These are phyloP conservation scores for Lepidiolamprologus cunningtoni DNA, from an alignment of 2,113 vertebrate genomes.

Conservation along the genomic window DNA sequence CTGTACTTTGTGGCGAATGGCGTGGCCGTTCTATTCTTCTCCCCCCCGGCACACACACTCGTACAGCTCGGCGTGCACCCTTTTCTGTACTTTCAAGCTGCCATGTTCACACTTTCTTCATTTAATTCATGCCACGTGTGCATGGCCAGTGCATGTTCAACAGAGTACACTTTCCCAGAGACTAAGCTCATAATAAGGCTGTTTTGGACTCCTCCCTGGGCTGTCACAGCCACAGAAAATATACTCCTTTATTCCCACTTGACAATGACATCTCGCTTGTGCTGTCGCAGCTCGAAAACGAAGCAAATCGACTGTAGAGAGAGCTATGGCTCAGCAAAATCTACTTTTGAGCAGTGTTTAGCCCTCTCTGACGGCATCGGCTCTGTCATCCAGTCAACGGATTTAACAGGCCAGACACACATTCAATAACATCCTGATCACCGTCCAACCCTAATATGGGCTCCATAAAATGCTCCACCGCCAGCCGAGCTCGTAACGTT, in stretches of 20 bases:
- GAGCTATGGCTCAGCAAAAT: constrained; percentile 33
- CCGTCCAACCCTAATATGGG: constrained; percentile 49
- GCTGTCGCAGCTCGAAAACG: constrained; percentile 22
- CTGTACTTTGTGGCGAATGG: not conserved
- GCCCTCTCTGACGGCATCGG: constrained; percentile 1
- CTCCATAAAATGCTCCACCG: constrained; percentile 37
- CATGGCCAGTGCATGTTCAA: not conserved
- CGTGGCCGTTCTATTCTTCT: not conserved
- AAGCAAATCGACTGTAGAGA: constrained; percentile 32
- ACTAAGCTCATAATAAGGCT: not conserved
- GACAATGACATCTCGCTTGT: constrained; percentile 32
- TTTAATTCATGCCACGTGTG: constrained; percentile 12
- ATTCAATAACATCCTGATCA: constrained; percentile 52
- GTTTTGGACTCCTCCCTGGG: constrained; percentile 6
- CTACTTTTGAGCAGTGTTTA: constrained; percentile 29
- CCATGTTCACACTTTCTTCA: not conserved
- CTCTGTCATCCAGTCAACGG: constrained; percentile 11
- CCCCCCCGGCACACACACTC: not conserved
- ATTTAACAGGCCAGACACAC: constrained; percentile 40
- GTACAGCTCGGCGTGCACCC: not conserved
- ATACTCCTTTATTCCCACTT: constrained; percentile 16
- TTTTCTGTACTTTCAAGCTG: not conserved
- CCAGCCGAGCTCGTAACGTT: constrained; percentile 24
- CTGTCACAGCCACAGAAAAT: not conserved
- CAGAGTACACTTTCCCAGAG: not conserved